Evolutionary conservation across 2,113 vertebrate species (phyloP), one percentile per base, ranked within the genome.

Genomic region (Chunga burmeisteri): DNA sequence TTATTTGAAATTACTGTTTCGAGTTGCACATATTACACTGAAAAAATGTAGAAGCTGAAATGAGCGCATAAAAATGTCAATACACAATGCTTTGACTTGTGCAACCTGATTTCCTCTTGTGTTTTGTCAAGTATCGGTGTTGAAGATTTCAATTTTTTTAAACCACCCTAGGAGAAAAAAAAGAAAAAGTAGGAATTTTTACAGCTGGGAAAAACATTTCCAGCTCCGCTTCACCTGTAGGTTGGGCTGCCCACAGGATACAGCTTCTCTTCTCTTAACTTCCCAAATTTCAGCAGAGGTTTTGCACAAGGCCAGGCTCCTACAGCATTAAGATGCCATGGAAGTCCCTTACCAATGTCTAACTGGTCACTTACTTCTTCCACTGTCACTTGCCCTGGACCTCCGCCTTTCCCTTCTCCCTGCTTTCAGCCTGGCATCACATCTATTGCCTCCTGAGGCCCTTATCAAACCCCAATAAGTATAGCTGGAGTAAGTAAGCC

Each of bases 31-130:
- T 81, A 70, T 81, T n/a, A 34, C 47, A 47, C 3, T 8, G 4
- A 30, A 30, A 86, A 81, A 19, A 42, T 4, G 9, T 36, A n/a
- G 15, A 66, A 75, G 36, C 13, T 13, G 56, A 61, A 73, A 83
- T 3, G 15, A 50, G 53, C 2, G 2, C n/a, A 16, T 32, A 13
- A 40, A 40, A 63, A 10, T 16, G 8, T 20, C 34, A 30, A 2
- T 2, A 22, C 13, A 16, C 0, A 0, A 8, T 2, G 5, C 5
- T 67, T 47, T 14, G 25, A 8, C 6, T 30, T 11, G 4, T 9
- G 21, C 71, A 38, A 46, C 47, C 38, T 29, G 0, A 68, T 68
- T 80, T 67, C 11, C 16, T 72, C 52, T 22, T 2, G 1, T 16
- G 11, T 47, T 80, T 46, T 70, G 17, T 27, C 52, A 19, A 44